Base-by-base conservation (phyloP, 2,888 invertebrate genomes). In the Drosophila neonasuta region DNA sequence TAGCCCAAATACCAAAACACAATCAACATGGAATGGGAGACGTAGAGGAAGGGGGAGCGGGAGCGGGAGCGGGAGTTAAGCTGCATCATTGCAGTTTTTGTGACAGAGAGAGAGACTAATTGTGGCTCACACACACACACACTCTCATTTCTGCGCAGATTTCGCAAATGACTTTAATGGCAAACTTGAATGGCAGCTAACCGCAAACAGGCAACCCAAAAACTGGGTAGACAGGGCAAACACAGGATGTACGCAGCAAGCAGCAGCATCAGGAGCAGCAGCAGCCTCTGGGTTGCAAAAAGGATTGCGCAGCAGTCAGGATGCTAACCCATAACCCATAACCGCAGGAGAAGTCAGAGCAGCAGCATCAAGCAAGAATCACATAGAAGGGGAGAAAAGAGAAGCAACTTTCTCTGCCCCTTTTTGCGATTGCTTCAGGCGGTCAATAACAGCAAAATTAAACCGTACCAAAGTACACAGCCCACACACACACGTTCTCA, bases 391-490 rank as follows among this genome's bases (percentile, higher is more conserved):
- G 29, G 45, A 44, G n/a, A 15, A 17, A 67, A 11, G 50, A 50
- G 56, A 57, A 11, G 11, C 36, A 36, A 63, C 57, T 68, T 44
- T 11, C 36, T 24, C 24, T 24, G 1, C 36, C 56, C 36, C 45
- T 54, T 84, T 84, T 78, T 41, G 15, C 86, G 65, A 66, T 63
- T 66, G 77, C 81, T 69, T 41, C 44, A 46, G 87, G 82, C 82
- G 68, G 85, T 82, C 82, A 82, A 82, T 82, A 82, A 82, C 86
- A 82, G 74, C 81, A 79, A 82, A 82, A 82, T 82, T 82, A 82
- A 82, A 82, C 86, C 84, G 71, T 71, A 80, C 69, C 63, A 79
- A 72, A 80, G 84, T 78, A 86, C 80, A 86, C 86, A 83, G 20
- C 67, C 44, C 58, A 66, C 72, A 56, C 69, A 65, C 52, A 39